phyloP scores from a whole-genome alignment of 2,113 vertebrate species.

The Halcyon malimbica region DNA sequence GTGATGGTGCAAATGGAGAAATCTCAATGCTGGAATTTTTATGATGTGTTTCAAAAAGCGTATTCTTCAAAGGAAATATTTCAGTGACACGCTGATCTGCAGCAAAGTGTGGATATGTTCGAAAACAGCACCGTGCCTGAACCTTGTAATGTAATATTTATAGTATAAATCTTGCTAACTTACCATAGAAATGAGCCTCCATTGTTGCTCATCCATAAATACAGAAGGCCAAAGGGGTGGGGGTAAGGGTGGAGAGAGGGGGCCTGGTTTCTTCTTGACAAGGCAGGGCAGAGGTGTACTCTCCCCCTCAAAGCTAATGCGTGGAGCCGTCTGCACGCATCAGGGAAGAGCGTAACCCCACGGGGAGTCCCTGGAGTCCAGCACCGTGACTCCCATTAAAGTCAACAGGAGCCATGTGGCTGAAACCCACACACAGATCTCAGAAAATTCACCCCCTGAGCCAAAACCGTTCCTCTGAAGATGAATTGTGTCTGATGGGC shows the following conservation, averaged over 20 bases:
- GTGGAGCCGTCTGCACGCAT: background rate
- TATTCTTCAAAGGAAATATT: conserved; percentile 48
- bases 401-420: conserved; percentile 53
- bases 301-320: background rate
- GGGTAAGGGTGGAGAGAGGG: background rate
- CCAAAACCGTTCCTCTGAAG: conserved; percentile 8
- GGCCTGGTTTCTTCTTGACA: background rate
- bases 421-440: conserved; percentile 48
- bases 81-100: conserved; percentile 27
- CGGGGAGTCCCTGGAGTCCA: background rate
- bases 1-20: background rate
- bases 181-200: conserved; percentile 50
- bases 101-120: conserved; percentile 8
- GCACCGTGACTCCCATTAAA: conserved; percentile 12
- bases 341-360: background rate
- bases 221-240: conserved; percentile 22
- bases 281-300: conserved; percentile 25
- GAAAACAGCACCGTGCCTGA: background rate
- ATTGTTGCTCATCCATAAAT: conserved; percentile 38
- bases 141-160: conserved; percentile 52
- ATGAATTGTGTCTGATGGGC: conserved; percentile 44
- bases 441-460: conserved; percentile 36
- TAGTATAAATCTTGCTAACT: conserved; percentile 38
- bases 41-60: conserved; percentile 16
- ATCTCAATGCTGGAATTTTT: conserved; percentile 6